Conservation (phyloP, 2,113 vertebrate genomes). For the Motacilla alba region DNA sequence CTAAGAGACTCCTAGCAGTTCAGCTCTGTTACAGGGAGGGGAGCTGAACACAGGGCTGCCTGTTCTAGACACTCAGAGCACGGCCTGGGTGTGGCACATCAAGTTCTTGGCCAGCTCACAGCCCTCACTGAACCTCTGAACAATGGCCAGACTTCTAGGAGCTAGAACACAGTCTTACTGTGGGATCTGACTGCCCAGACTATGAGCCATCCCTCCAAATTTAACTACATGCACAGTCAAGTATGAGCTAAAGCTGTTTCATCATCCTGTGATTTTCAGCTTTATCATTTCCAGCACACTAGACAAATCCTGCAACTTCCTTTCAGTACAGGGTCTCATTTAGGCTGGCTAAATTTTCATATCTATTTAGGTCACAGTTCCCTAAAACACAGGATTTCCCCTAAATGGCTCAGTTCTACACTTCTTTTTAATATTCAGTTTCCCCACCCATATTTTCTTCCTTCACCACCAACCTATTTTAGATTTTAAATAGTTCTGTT, state of each 20-base stretch:
- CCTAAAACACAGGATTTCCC: constrained; percentile 17
- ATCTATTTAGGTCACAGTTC: background rate
- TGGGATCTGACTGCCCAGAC: constrained; percentile 50
- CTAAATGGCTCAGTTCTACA: background rate
- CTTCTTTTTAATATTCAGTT: background rate
- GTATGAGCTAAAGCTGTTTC: constrained; percentile 27
- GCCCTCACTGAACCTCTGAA: constrained; percentile 27
- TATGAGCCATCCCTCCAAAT: constrained; percentile 60
- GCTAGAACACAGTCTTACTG: constrained; percentile 43
- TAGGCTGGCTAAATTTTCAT: background rate
- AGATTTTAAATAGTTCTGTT: background rate
- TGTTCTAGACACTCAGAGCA: background rate
- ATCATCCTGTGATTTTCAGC: constrained; percentile 19
- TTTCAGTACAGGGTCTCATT: background rate
- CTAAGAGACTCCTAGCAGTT: background rate
- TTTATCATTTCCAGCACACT: background rate
- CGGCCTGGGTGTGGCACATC: constrained; percentile 3
- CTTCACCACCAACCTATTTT: background rate
- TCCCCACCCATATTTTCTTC: constrained; percentile 5
- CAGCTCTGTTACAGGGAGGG: background rate
- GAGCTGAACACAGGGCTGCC: background rate
- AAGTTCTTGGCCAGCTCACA: constrained; percentile 27
- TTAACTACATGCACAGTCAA: constrained; percentile 44
- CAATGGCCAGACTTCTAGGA: constrained; percentile 52
- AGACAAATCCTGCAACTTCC: constrained; percentile 34